These are phyloP conservation scores for Lypha dubia DNA, from an alignment of 2,888 invertebrate species.

Conservation along the genomic window DNA sequence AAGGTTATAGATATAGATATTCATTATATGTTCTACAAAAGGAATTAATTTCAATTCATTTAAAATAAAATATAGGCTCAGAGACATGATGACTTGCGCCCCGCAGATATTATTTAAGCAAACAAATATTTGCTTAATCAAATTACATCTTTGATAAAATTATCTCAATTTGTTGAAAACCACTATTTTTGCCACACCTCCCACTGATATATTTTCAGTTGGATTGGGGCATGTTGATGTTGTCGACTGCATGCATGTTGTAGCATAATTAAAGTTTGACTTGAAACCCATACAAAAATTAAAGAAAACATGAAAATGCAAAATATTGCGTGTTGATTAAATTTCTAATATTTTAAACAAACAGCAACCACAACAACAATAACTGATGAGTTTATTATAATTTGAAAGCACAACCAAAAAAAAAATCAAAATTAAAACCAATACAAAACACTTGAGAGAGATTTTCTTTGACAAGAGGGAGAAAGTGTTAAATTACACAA, in stretches of 20 bases:
- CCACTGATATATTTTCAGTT: slow-evolving; percentile 39
- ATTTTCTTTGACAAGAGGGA: slow-evolving; percentile 74
- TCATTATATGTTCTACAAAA: not conserved
- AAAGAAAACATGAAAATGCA: slow-evolving; percentile 41
- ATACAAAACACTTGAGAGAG: not conserved
- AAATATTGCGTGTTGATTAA: slow-evolving; percentile 58
- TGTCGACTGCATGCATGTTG: slow-evolving; percentile 56
- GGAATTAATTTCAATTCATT: not conserved
- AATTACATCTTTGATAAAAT: slow-evolving; percentile 17
- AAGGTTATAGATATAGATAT: not conserved
- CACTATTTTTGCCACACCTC: slow-evolving; percentile 17
- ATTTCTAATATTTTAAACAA: slow-evolving; percentile 57
- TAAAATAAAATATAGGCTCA: slow-evolving; percentile 14
- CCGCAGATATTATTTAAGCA: not conserved
- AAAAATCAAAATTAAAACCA: slow-evolving; percentile 23
- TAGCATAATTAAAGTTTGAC: slow-evolving; percentile 59
- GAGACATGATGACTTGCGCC: not conserved
- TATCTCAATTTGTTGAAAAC: slow-evolving; percentile 44
- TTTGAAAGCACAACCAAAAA: slow-evolving; percentile 34
- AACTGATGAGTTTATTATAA: slow-evolving; percentile 64
- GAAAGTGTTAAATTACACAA: slow-evolving; percentile 79
- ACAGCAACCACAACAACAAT: not conserved
- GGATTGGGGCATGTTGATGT: slow-evolving; percentile 31
- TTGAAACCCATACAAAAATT: slow-evolving; percentile 26
- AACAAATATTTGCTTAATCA: slow-evolving; percentile 5